A percentile compares a stretch with the other conserved stretches of the same genome.
Conservation (phyloP, 2,797 vertebrate species). For the Rousettus madagascariensis region DNA sequence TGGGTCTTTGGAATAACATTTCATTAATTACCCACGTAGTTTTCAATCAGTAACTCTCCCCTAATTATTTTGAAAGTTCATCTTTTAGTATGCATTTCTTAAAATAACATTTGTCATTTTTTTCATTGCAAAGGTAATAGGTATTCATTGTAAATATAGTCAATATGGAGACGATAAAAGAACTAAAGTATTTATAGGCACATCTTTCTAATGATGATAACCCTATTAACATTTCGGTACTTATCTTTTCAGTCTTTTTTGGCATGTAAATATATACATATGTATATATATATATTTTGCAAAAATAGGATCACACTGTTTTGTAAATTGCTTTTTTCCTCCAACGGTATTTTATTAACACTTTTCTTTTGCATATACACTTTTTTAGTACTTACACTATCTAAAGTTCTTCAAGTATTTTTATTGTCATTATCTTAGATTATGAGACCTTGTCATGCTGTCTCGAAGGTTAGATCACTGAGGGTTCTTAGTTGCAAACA, state of each 20-base stretch:
- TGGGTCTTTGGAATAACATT: conserved; percentile 53
- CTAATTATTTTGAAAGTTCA: conserved; percentile 68
- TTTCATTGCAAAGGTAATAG: conserved; percentile 30
- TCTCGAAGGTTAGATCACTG: not conserved
- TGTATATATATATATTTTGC: not conserved
- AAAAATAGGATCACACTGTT: not conserved
- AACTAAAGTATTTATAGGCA: not conserved
- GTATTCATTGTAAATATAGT: not conserved
- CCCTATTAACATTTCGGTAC: not conserved
- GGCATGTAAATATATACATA: not conserved
- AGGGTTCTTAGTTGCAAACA: not conserved
- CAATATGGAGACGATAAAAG: not conserved
- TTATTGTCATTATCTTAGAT: not conserved
- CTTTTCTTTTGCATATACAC: conserved; percentile 30
- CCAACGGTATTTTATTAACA: not conserved
- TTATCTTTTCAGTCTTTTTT: not conserved
- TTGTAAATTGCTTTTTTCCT: not conserved
- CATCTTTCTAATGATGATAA: not conserved
- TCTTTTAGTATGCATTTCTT: conserved; percentile 38
- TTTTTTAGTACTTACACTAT: not conserved
- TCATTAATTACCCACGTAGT: conserved; percentile 67
- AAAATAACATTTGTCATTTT: conserved; percentile 58
- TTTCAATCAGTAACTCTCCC: conserved; percentile 67
- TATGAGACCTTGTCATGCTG: not conserved
- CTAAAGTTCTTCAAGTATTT: conserved; percentile 13